phyloP scores from a whole-genome alignment of 2,888 invertebrate species.

The Sturmia bella region DNA sequence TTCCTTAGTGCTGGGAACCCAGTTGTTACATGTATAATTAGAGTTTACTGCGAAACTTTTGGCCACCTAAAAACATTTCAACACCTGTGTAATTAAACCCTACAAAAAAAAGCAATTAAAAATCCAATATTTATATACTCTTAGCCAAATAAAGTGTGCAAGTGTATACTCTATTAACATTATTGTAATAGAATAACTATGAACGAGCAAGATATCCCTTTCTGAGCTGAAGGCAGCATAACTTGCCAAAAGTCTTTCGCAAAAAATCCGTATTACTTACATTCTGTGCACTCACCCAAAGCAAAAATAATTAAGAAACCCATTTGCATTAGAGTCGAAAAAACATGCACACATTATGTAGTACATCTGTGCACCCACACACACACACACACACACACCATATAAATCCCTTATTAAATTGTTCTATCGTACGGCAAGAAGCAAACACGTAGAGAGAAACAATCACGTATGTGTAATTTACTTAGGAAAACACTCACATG shows the following conservation, averaged over 20 bases:
- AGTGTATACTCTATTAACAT: no score
- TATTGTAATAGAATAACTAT: no score
- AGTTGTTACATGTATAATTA: no score
- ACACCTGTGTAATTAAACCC: no score
- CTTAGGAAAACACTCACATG: conserved; percentile 48
- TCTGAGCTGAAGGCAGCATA: no score
- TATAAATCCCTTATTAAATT: not conserved
- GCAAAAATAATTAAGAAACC: conserved; percentile 11
- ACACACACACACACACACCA: not conserved
- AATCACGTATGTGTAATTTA: conserved; percentile 64
- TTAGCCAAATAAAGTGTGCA: no score
- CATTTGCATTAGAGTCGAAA: not conserved
- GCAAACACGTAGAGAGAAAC: conserved; percentile 55
- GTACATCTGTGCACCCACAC: not conserved
- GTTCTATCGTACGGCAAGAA: conserved; percentile 14
- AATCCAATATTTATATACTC: no score
- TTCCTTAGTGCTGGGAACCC: no score
- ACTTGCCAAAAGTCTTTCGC: not conserved
- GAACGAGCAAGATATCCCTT: no score
- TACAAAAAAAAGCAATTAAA: no score
- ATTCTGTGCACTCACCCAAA: not conserved
- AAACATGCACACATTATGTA: not conserved
- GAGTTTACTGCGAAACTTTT: no score
- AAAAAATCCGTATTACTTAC: not conserved
- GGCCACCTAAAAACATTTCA: no score